phyloP scores from a whole-genome alignment of 1,140 invertebrate genomes.

The Drosophila pandora region DNA sequence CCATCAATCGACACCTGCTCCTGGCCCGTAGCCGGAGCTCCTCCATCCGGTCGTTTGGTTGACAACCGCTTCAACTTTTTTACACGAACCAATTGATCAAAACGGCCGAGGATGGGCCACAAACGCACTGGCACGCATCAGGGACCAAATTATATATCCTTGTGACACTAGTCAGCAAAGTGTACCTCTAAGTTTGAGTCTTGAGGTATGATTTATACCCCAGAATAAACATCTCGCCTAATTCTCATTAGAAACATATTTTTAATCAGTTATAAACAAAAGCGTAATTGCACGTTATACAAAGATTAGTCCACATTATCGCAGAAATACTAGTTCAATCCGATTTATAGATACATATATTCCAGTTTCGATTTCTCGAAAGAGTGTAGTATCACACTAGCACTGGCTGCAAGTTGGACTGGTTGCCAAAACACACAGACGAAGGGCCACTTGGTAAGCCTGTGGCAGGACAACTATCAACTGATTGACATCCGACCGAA shows the following conservation, averaged over 20 bases:
- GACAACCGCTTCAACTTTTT: slow-evolving; percentile 50
- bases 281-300: background rate
- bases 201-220: background rate
- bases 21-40: slow-evolving; percentile 15
- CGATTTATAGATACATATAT: background rate
- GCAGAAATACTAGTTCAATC: background rate
- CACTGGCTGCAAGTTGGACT: background rate
- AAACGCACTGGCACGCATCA: slow-evolving; percentile 10
- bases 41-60: slow-evolving; percentile 20
- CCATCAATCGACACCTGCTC: slow-evolving; percentile 55
- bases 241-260: background rate
- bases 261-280: slow-evolving; percentile 1
- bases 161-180: background rate
- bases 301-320: background rate
- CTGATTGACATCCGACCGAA: no score
- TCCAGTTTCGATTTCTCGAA: no score
- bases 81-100: slow-evolving; percentile 50
- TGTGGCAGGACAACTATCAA: background rate
- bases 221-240: background rate
- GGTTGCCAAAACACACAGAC: background rate
- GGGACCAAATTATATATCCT: slow-evolving; percentile 14
- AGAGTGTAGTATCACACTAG: background rate
- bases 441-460: background rate
- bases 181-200: background rate
- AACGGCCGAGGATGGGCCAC: slow-evolving; percentile 13